Evolutionary conservation across 2,888 invertebrate genomes (phyloP).

Genomic region (Coelogynopora nodosa): DNA sequence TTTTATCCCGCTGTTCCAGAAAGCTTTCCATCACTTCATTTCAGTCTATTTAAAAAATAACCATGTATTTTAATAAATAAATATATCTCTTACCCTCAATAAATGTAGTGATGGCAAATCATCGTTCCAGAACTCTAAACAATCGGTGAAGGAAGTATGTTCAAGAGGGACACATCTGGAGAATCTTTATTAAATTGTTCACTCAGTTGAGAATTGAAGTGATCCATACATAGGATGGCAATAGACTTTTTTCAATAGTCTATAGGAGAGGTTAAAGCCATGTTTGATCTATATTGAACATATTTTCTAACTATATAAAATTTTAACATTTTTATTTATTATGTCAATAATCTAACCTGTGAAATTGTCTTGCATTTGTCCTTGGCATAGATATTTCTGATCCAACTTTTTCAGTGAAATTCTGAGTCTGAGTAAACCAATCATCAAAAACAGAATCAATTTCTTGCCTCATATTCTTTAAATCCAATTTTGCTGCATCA

Average conservation of each 20-base stretch:
- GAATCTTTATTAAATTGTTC: not conserved
- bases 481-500: no score
- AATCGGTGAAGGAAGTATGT: not conserved
- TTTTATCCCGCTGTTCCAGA: not conserved
- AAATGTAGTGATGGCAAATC: not conserved
- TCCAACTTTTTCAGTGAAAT: no score
- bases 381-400: no score
- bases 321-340: not conserved
- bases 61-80: not conserved
- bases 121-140: not conserved
- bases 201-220: not conserved
- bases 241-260: not conserved
- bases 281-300: not conserved
- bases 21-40: not conserved
- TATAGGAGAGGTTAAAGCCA: not conserved
- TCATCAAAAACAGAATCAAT: no score
- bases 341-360: no score
- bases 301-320: not conserved
- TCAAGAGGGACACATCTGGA: not conserved
- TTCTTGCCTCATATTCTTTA: no score
- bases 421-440: no score
- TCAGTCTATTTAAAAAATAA: not conserved
- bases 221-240: not conserved
- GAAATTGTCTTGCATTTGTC: no score
- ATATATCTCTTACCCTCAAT: not conserved